phyloP scores from a whole-genome alignment of 92 coral and sea anemone species.

The Paragorgia papillata region DNA sequence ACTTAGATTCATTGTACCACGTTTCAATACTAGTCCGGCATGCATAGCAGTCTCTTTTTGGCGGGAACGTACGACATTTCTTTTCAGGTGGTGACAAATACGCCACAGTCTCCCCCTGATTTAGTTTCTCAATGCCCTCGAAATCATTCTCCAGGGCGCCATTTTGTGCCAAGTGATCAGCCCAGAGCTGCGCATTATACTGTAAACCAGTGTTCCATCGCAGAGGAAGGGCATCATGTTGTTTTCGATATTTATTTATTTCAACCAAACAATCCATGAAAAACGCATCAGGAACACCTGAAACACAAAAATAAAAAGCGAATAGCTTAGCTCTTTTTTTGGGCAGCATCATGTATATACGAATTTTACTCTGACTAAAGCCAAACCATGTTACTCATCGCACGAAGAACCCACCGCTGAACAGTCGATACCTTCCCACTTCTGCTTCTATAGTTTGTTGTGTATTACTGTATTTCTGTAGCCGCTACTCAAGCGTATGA shows the following conservation, averaged over 20 bases:
- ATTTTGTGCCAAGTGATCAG: constrained; percentile 2
- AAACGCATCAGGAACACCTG: constrained; percentile 28
- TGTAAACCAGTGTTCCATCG: constrained; percentile 19
- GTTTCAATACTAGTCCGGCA: constrained; percentile 16
- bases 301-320: neutral
- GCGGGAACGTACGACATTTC: constrained; percentile 20
- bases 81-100: neutral
- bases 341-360: too few relatives aligned
- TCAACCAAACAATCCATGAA: constrained; percentile 19
- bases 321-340: too few relatives aligned
- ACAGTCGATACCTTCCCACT: too few relatives aligned
- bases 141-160: constrained; percentile 1
- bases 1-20: constrained; percentile 33
- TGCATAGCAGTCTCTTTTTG: constrained; percentile 36
- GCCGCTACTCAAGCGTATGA: too few relatives aligned
- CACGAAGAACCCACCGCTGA: too few relatives aligned
- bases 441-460: too few relatives aligned
- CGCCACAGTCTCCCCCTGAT: constrained; percentile 32
- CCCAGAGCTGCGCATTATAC: constrained; percentile 12
- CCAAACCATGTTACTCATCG: too few relatives aligned
- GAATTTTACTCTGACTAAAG: too few relatives aligned
- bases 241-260: constrained; percentile 30
- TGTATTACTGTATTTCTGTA: too few relatives aligned
- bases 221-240: constrained; percentile 4
- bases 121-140: neutral